phyloP scores from a whole-genome alignment of 2,888 invertebrate genomes.

The Galerucella calmariensis region DNA sequence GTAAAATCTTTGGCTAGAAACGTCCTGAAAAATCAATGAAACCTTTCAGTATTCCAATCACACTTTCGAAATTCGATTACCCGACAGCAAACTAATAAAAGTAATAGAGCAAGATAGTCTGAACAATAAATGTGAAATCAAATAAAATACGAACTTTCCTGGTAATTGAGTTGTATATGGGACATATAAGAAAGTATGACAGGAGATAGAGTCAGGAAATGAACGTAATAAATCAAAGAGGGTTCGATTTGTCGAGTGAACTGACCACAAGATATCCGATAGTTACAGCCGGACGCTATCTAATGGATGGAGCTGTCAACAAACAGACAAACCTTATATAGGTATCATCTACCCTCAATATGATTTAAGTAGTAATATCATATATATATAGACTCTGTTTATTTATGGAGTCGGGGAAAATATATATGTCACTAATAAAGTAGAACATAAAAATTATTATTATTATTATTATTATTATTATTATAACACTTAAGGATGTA shows the following conservation, averaged over 20 bases:
- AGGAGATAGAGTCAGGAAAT: constrained; percentile 60
- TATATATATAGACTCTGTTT: neutral
- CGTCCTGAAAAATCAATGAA: constrained; percentile 16
- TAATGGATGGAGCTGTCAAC: constrained; percentile 64
- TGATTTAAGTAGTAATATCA: constrained; percentile 48
- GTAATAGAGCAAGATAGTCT: constrained; percentile 27
- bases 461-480: no score
- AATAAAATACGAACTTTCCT: constrained; percentile 41
- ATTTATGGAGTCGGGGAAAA: neutral
- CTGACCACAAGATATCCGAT: constrained; percentile 64
- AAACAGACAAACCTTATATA: constrained; percentile 53
- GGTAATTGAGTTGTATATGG: constrained; percentile 55
- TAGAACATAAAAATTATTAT: neutral
- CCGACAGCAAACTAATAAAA: constrained; percentile 35
- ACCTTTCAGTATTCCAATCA: constrained; percentile 31
- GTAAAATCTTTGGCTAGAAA: no score
- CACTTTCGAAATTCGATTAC: constrained; percentile 27
- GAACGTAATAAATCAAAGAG: constrained; percentile 65
- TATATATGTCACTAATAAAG: constrained; percentile 1
- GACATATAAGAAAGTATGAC: constrained; percentile 54
- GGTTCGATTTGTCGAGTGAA: constrained; percentile 64
- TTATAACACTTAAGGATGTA: no score
- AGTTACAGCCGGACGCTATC: constrained; percentile 63
- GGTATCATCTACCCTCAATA: constrained; percentile 41
- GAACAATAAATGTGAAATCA: constrained; percentile 33